Percentiles rank a stretch among this genome's conserved stretches.
phyloP scores from a whole-genome alignment of 2,113 vertebrate species.

The Aldabrachelys gigantea region DNA sequence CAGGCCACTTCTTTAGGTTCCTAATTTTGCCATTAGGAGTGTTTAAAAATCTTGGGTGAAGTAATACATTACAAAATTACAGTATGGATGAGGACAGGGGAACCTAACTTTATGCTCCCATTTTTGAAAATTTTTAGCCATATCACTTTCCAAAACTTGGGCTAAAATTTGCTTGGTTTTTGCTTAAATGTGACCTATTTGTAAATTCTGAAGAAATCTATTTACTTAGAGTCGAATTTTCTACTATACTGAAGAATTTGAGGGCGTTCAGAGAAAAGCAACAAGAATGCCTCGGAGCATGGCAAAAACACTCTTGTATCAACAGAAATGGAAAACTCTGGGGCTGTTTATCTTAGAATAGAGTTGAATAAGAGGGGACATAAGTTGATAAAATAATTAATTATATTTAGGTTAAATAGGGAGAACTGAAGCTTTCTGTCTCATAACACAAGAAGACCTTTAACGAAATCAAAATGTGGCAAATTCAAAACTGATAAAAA shows the following conservation, averaged over 20 bases:
- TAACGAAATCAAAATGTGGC: not conserved
- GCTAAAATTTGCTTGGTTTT: not conserved
- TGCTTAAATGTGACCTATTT: not conserved
- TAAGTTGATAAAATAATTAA: not conserved
- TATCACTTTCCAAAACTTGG: not conserved
- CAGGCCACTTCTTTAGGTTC: not conserved
- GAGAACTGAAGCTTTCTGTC: fast-evolving
- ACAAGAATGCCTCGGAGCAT: not conserved
- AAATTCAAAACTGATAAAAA: conserved; percentile 31
- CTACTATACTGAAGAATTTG: not conserved
- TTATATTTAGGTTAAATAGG: not conserved
- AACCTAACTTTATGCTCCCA: not conserved
- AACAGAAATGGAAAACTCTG: not conserved
- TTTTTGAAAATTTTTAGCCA: not conserved
- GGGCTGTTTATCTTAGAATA: not conserved
- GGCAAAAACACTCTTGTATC: not conserved
- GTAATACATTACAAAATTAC: not conserved
- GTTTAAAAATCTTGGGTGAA: not conserved
- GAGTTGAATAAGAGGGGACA: not conserved
- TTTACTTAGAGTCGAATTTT: not conserved
- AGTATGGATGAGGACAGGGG: not conserved
- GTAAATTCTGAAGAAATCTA: not conserved
- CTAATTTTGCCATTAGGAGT: not conserved
- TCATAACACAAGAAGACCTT: not conserved
- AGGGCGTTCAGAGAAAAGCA: not conserved